Conservation (phyloP, 1,140 invertebrate genomes). For the Stratiolaelaps scimitus region DNA sequence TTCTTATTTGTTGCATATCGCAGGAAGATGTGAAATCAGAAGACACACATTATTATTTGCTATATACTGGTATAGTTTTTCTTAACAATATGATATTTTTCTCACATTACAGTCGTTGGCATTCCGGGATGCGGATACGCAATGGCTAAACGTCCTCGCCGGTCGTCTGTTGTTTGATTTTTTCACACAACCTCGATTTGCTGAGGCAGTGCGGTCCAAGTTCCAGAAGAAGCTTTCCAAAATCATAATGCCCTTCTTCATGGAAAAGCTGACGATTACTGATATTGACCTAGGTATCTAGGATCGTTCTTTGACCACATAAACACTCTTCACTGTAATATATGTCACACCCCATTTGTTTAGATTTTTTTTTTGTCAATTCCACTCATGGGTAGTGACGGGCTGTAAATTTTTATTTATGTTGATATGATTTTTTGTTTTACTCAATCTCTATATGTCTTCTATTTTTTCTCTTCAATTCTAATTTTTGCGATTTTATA, state of each 20-base stretch:
- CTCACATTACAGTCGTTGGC: neutral
- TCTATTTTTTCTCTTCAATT: neutral
- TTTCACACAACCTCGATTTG: slow-evolving; percentile 52
- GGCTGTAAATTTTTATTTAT: too few relatives aligned
- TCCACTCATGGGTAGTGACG: neutral
- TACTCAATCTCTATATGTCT: too few relatives aligned
- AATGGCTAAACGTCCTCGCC: slow-evolving; percentile 61
- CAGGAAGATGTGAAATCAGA: too few relatives aligned
- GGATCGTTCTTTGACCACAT: slow-evolving; percentile 59
- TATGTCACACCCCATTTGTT: neutral
- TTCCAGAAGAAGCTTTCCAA: slow-evolving; percentile 73
- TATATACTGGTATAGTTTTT: slow-evolving; percentile 1
- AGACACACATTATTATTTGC: slow-evolving; percentile 11
- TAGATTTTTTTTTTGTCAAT: neutral
- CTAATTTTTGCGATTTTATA: too few relatives aligned
- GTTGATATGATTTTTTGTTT: too few relatives aligned
- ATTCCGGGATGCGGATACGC: slow-evolving; percentile 35
- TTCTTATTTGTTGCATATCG: too few relatives aligned
- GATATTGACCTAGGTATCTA: slow-evolving; percentile 63
- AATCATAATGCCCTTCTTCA: slow-evolving; percentile 72
- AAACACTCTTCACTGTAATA: slow-evolving; percentile 54
- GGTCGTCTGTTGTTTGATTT: slow-evolving; percentile 65
- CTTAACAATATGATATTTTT: neutral
- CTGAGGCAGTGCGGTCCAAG: slow-evolving; percentile 50
- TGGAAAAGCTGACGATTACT: slow-evolving; percentile 64